Evolutionary conservation across 2,113 vertebrate genomes (phyloP).

Genomic region (Scolopax mira): DNA sequence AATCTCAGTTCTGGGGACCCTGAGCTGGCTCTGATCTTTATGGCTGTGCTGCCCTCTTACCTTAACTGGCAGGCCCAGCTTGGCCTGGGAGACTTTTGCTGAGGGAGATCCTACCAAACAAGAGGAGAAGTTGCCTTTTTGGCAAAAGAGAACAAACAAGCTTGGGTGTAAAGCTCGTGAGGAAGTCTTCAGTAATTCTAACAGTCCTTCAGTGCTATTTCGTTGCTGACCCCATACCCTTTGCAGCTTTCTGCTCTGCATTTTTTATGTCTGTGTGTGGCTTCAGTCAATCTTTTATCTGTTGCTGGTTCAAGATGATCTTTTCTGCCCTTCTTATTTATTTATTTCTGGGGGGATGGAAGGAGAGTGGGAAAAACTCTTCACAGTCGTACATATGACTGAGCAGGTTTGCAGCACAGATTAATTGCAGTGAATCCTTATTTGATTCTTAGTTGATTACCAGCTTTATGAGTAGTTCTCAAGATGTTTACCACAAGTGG

Average conservation of each 20-base stretch:
- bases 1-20: background rate
- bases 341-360: background rate
- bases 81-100: background rate
- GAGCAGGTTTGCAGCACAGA: background rate
- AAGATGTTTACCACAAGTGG: background rate
- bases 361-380: background rate
- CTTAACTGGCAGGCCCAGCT: background rate
- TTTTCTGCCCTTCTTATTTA: background rate
- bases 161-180: rapidly evolving
- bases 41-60: background rate
- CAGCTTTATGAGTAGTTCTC: background rate
- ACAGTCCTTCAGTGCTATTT: rapidly evolving
- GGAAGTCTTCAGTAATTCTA: no score
- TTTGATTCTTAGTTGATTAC: background rate
- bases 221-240: background rate
- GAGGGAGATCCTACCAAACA: background rate
- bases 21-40: background rate
- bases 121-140: background rate
- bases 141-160: background rate
- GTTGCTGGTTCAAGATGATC: background rate
- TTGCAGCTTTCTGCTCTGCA: rapidly evolving
- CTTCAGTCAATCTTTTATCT: background rate
- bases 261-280: background rate
- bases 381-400: background rate
- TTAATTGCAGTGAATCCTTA: background rate